Base-by-base conservation (phyloP, 2,888 invertebrate genomes). In the Mayetiola destructor region DNA sequence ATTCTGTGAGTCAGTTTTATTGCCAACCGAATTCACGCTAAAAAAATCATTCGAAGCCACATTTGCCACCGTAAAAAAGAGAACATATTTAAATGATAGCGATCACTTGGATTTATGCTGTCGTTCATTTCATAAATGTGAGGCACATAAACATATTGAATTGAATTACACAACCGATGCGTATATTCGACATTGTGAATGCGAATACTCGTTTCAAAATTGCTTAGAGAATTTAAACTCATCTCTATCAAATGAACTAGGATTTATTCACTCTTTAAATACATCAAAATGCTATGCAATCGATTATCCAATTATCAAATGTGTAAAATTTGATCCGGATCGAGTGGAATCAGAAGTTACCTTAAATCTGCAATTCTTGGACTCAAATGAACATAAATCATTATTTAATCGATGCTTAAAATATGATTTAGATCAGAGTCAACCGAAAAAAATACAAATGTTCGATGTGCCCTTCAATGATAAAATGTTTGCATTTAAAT, bases 401-500 rank as follows among this genome's bases (percentile, higher is more conserved):
- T 12, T 40, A 40, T 40, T 40, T 40, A 21, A 40, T 40, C 40
- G 40, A 20, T 40, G 40, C 40, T 40, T 14, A 40, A 40, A 40
- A 40, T 40, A 40, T 40, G 40, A 40, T 40, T 40, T 40, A 14
- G 40, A 40, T 40, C 40, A 40, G 14, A 14, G 40, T 40, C 40
- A 40, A 9, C 40, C 40, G 23, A 8, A 40, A 40, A 8, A 12
- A 14, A 12, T 40, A 40, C 40, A 40, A 40, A 20, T 21, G 21
- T 40, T 40, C 23, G 40, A 40, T 40, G 20, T 40, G 21, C 40
- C 40, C 40, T 40, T 40, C 14, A 40, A 40, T 10, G 21, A 39
- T 16, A 14, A 8, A 40, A 40, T 14, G 40, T 40, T 40, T 40
- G 40, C 40, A 40, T 40, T 40, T 21, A 40, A 40, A 40, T 40